Conservation (phyloP, 2,888 invertebrate species). For the Meloe dianella region DNA sequence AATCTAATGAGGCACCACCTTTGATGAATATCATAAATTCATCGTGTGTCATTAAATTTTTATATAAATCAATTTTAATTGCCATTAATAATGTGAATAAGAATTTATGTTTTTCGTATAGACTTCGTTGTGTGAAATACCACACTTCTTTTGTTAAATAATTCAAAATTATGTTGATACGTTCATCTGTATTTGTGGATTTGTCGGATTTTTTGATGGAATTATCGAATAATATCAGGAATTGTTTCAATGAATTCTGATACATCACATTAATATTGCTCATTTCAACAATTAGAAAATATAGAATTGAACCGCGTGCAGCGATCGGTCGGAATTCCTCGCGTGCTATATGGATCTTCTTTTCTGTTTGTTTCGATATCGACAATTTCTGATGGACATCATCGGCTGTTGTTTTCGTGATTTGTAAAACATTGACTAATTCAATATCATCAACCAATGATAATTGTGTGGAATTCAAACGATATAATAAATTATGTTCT, state of each 20-base stretch:
- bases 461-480: slow-evolving; percentile 92
- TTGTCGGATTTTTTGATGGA: slow-evolving; percentile 91
- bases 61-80: slow-evolving; percentile 92
- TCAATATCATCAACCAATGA: slow-evolving; percentile 96
- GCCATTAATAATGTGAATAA: slow-evolving; percentile 93
- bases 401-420: slow-evolving; percentile 83
- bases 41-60: slow-evolving; percentile 79
- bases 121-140: slow-evolving; percentile 88
- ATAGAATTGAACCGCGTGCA: slow-evolving; percentile 90
- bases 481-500: slow-evolving; percentile 87
- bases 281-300: slow-evolving; percentile 97
- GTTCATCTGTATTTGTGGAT: slow-evolving; percentile 81
- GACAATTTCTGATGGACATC: slow-evolving; percentile 94
- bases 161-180: slow-evolving; percentile 86
- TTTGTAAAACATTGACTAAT: slow-evolving; percentile 85
- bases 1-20: slow-evolving; percentile 92
- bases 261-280: slow-evolving; percentile 96
- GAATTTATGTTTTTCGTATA: slow-evolving; percentile 92
- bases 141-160: slow-evolving; percentile 90
- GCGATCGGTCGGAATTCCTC: slow-evolving; percentile 97
- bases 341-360: slow-evolving; percentile 90
- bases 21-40: slow-evolving; percentile 96
- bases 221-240: slow-evolving; percentile 89
- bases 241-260: slow-evolving; percentile 94
- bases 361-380: slow-evolving; percentile 91